Evolutionary conservation across 2,888 invertebrate genomes (phyloP), one percentile per base, ranked within the genome.

Genomic region (Coelopa pilipes): DNA sequence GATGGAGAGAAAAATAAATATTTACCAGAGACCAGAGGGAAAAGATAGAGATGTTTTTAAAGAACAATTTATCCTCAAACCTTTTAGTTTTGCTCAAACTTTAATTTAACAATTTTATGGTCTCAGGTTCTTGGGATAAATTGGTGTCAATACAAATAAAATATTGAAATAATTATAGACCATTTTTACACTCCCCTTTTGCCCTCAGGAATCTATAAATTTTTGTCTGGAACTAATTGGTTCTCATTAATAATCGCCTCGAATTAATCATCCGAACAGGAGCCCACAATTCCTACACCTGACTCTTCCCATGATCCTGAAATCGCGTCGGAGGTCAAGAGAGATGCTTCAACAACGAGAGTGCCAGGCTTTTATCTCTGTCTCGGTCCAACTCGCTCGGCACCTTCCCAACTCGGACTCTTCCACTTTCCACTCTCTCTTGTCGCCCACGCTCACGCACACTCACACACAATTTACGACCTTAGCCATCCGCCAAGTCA

Each of bases 401-500:
- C 34, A 34, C 34, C 34, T 34, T 7, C 7, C 34, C 34, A 62
- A 62, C 24, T 62, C 34, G 60, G 3, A 13, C 4, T 24, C 24
- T 21, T 24, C 60, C 34, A 17, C 59, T 59, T 3, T 21, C 59
- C 17, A 59, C 60, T 19, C 60, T 24, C 13, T 53, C 15, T 53
- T 13, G 53, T 53, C 53, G 15, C 13, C 15, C n/a, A 53, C 13
- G 15, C n/a, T 53, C 53, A 15, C 13, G 19, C 46, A 12, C 13
- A 21, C 47, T 19, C 13, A 49, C 59, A 72, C 60, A 67, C 63
- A 73, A 62, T 73, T 73, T 46, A 69, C 66, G 67, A 72, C 60
- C 47, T 50, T 66, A 4, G 49, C 72, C 67, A 60, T 45, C 59
- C 50, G 72, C 69, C 55, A 70, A 63, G 63, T 73, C 65, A 74